Conservation (phyloP, 2,797 vertebrate genomes). For the Eutrigla gurnardus region DNA sequence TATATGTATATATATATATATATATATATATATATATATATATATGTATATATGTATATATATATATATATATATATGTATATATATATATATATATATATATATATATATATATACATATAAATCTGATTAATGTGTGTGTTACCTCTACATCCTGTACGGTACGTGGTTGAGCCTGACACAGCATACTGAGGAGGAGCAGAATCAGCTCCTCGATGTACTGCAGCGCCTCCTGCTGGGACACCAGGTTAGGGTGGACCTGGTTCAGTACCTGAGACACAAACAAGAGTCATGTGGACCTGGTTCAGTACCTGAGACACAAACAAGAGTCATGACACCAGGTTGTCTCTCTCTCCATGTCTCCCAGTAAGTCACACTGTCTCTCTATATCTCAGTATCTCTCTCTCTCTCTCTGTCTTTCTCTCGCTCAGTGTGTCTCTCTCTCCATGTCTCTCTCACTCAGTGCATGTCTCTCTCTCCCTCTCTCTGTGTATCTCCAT, state of each 20-base stretch:
- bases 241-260: conserved; percentile 95
- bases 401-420: too few species aligned
- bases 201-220: conserved; percentile 98
- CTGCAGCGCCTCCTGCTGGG: conserved; percentile 95
- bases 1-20: too few species aligned
- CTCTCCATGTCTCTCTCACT: background rate
- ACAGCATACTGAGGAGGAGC: conserved; percentile 94
- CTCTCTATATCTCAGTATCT: too few species aligned
- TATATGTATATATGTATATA: too few species aligned
- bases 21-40: background rate
- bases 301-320: conserved; percentile 90
- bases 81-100: background rate
- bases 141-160: conserved; percentile 87
- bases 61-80: too few species aligned
- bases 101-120: background rate
- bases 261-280: conserved; percentile 91
- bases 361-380: too few species aligned
- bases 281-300: conserved; percentile 82
- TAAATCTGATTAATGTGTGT: background rate
- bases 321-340: too few species aligned
- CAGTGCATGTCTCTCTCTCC: too few species aligned
- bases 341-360: too few species aligned
- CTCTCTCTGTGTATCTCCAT: background rate
- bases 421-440: too few species aligned
- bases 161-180: conserved; percentile 94